Conservation (phyloP, 1,140 invertebrate species). For the Berghia stephanieae region DNA sequence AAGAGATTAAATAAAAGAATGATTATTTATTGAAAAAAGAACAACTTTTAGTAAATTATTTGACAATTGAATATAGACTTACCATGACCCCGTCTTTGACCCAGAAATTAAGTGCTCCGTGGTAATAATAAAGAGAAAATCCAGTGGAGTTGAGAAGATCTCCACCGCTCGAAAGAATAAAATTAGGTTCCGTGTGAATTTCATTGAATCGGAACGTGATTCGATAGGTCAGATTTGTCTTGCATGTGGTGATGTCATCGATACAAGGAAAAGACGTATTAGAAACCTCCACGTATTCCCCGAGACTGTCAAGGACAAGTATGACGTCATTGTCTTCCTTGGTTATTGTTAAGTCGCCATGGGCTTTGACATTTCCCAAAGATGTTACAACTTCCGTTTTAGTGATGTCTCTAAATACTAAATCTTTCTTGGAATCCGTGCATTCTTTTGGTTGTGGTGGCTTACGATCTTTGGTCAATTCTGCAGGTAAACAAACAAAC, state of each 20-base stretch:
- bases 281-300: conserved; percentile 1
- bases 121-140: conserved; percentile 35
- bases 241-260: background rate
- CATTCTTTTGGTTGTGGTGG: no score
- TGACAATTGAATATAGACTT: no score
- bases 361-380: background rate
- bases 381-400: background rate
- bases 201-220: background rate
- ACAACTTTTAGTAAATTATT: no score
- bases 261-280: background rate
- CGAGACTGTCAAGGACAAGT: background rate
- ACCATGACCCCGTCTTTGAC: conserved; percentile 33
- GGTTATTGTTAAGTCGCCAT: background rate
- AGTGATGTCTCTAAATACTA: background rate
- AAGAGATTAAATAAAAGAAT: background rate
- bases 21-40: background rate
- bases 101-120: conserved; percentile 31
- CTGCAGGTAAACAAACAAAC: no score
- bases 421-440: background rate
- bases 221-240: background rate
- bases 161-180: conserved; percentile 45
- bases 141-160: conserved; percentile 34
- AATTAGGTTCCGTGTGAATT: conserved; percentile 19
- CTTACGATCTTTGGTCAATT: no score
- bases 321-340: background rate